Evolutionary conservation across 2,113 vertebrate genomes (phyloP).

Genomic region (Onychorhynchus coronatus): DNA sequence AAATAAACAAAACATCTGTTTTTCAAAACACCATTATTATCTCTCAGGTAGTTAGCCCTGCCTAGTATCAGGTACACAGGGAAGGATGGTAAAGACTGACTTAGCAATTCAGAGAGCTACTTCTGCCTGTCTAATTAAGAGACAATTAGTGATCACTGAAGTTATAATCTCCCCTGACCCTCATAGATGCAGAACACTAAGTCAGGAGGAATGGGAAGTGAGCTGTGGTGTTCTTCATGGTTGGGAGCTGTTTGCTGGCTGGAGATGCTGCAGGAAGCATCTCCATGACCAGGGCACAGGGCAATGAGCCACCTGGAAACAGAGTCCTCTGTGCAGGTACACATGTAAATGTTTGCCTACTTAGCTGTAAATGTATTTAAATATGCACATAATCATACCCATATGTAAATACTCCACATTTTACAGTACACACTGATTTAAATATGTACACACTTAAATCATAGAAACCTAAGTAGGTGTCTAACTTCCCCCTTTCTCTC

Average conservation of each 20-base stretch:
- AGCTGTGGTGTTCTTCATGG: fast-evolving
- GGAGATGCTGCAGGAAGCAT: neutral
- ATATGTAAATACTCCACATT: neutral
- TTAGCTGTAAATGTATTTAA: neutral
- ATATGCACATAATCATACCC: neutral
- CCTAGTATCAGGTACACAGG: neutral
- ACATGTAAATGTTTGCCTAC: neutral
- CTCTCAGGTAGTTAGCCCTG: neutral
- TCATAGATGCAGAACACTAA: neutral
- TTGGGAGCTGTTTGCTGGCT: neutral
- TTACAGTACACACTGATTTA: neutral
- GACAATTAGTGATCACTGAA: neutral
- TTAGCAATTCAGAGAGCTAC: neutral
- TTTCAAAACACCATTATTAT: neutral
- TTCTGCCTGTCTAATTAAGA: neutral
- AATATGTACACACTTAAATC: neutral
- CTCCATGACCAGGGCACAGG: neutral
- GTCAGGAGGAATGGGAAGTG: neutral
- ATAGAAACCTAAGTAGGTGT: neutral
- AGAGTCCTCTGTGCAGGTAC: fast-evolving
- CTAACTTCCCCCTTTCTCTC: neutral
- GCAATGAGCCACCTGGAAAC: neutral
- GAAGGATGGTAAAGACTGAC: neutral
- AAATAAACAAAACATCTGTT: neutral
- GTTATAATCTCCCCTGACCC: neutral